Evolutionary conservation across 1,140 invertebrate species (phyloP).

Genomic region (Lethrus apterus): DNA sequence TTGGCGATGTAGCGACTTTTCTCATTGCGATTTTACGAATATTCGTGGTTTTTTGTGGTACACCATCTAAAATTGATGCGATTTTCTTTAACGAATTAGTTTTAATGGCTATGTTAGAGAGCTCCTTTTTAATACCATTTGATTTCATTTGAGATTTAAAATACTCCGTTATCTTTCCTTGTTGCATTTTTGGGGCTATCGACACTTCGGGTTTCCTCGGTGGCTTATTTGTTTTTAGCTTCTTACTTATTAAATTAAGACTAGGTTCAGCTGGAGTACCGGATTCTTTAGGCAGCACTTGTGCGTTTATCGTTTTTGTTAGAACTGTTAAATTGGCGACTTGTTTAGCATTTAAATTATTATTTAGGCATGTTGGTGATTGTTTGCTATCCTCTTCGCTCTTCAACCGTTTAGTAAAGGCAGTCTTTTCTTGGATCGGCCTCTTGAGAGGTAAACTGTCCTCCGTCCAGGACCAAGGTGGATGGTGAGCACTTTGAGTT

Average conservation of each 20-base stretch:
- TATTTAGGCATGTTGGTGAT: slow-evolving; percentile 17
- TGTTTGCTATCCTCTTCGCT: slow-evolving; percentile 8
- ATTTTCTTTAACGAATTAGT: slow-evolving; percentile 11
- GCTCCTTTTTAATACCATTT: slow-evolving; percentile 37
- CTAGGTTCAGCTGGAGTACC: slow-evolving; percentile 7
- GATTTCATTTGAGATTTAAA: slow-evolving; percentile 74
- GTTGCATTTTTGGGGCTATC: slow-evolving; percentile 38
- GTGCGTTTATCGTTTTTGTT: slow-evolving; percentile 7
- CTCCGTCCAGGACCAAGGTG: slow-evolving; percentile 36
- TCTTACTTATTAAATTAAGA: slow-evolving; percentile 11
- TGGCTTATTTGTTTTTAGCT: slow-evolving; percentile 14
- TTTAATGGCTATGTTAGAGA: slow-evolving; percentile 20
- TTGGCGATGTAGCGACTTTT: slow-evolving; percentile 7
- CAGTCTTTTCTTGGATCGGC: slow-evolving; percentile 30
- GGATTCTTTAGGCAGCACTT: not conserved
- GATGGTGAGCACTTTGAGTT: slow-evolving; percentile 45
- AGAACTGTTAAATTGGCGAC: slow-evolving; percentile 1
- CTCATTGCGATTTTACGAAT: slow-evolving; percentile 16
- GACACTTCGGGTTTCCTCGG: slow-evolving; percentile 42
- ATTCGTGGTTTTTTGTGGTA: slow-evolving; percentile 24
- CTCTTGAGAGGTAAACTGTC: slow-evolving; percentile 30
- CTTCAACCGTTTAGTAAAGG: slow-evolving; percentile 20
- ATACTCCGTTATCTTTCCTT: slow-evolving; percentile 71
- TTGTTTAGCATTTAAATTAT: slow-evolving; percentile 7
- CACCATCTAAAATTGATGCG: slow-evolving; percentile 2